Evolutionary conservation across 2,113 vertebrate species (phyloP), one percentile per base, ranked within the genome.

Genomic region (Rhizomys pruinosus): DNA sequence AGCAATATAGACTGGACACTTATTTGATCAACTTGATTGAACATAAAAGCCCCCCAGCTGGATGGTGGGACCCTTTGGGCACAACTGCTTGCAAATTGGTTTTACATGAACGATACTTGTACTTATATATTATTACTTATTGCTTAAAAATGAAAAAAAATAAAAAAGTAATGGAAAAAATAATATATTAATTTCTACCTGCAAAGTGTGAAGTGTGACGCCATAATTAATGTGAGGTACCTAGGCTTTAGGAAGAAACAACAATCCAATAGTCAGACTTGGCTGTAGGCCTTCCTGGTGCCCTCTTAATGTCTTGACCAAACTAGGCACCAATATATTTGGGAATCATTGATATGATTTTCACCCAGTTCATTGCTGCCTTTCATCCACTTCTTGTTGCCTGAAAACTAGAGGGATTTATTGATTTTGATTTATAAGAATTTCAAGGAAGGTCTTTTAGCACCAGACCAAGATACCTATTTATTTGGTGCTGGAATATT

Each of bases 401-500:
- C 68, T 92, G 19, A 34, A 29, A 86, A 61, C 63, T 96, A 85
- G 92, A 97, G 84, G 97, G 85, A 96, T 94, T 77, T 95, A 96
- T 74, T 93, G 59, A 17, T 94, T 97, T 92, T 87, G 15, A 98
- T 97, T 97, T 97, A 92, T 96, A 97, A 97, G 92, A 97, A 97
- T 97, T 96, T 97, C 34, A 94, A 93, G 85, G 93, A 88, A 25
- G 37, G 89, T 91, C 39, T 93, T 97, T 97, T 96, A 95, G 93
- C 96, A 81, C 91, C 96, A 93, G 87, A 92, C 93, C 96, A 97
- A 92, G 93, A 69, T 44, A 52, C 32, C 66, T 52, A 96, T 86
- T 96, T 96, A 97, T 90, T 96, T 97, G 91, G 82, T 88, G 91
- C 90, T 76, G 78, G 88, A 98, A 98, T 91, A 97, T 87, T 97